Percentiles rank a stretch among this genome's conserved stretches.
phyloP scores from a whole-genome alignment of 1,140 invertebrate genomes.

The Rhagoletis zephyria region DNA sequence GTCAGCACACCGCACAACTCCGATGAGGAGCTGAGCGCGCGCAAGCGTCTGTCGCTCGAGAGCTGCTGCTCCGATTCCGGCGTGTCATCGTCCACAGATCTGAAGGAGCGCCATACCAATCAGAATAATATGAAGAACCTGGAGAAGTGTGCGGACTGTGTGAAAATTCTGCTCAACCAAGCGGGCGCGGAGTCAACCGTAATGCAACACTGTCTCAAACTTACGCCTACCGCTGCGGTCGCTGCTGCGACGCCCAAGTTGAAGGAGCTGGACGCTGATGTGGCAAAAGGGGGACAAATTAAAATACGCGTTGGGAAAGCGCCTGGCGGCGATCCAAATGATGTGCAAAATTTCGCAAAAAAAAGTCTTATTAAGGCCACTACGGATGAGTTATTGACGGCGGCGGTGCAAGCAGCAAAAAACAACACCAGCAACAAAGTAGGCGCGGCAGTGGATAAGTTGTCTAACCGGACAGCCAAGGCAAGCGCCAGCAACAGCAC shows the following conservation, averaged over 20 bases:
- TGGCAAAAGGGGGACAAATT: constrained; percentile 28
- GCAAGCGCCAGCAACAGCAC: constrained; percentile 28
- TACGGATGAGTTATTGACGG: constrained; percentile 65
- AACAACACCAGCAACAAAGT: constrained; percentile 35
- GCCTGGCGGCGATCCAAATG: constrained; percentile 64
- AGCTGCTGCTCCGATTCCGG: constrained; percentile 64
- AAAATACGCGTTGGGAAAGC: constrained; percentile 51
- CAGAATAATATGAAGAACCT: constrained; percentile 59
- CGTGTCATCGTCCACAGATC: constrained; percentile 60
- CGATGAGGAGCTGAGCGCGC: constrained; percentile 52
- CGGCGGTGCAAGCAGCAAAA: constrained; percentile 49
- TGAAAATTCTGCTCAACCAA: constrained; percentile 54
- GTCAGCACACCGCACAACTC: not conserved
- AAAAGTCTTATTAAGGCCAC: constrained; percentile 67
- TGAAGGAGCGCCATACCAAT: constrained; percentile 56
- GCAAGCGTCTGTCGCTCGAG: constrained; percentile 63
- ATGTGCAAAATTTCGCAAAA: constrained; percentile 69
- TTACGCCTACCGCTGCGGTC: not conserved
- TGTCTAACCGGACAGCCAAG: constrained; percentile 18
- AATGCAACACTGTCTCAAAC: constrained; percentile 13
- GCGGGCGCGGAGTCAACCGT: not conserved
- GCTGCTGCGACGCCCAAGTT: not conserved
- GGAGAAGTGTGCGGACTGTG: constrained; percentile 60
- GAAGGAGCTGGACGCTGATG: constrained; percentile 16
- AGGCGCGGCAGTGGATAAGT: constrained; percentile 12